phyloP scores from a whole-genome alignment of 2,113 vertebrate species.

The mouse (Mus musculus) region DNA sequence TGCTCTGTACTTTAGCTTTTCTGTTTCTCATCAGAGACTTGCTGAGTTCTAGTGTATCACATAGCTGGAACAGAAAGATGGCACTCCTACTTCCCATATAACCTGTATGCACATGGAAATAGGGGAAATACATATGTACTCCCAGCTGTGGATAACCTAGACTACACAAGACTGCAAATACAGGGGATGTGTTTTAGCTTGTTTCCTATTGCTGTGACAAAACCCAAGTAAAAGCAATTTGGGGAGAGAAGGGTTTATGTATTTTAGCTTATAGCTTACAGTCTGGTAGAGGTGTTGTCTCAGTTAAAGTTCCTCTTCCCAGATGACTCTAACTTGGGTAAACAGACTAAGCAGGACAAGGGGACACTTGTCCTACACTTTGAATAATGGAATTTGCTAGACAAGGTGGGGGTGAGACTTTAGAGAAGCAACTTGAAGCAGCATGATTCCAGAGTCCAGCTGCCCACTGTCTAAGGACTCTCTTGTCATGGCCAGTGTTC shows the following conservation, averaged over 20 bases:
- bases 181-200: neutral
- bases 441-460: neutral
- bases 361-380: neutral
- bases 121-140: neutral
- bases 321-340: neutral
- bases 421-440: neutral
- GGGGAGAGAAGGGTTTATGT: neutral
- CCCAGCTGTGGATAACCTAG: neutral
- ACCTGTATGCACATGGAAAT: neutral
- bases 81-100: neutral
- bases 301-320: neutral
- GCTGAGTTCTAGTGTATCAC: neutral
- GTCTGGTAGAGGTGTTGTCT: neutral
- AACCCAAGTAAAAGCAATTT: neutral
- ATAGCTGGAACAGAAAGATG: neutral
- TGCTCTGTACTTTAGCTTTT: constrained; percentile 5
- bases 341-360: neutral
- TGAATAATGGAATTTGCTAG: neutral
- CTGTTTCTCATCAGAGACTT: neutral
- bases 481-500: neutral
- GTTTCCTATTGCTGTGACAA: neutral
- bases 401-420: neutral
- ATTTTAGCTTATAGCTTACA: neutral
- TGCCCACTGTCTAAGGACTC: neutral
- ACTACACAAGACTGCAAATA: neutral